These are phyloP conservation scores for Hypotaenidia okinawae DNA, from an alignment of 2,797 vertebrate species.

Conservation along the genomic window DNA sequence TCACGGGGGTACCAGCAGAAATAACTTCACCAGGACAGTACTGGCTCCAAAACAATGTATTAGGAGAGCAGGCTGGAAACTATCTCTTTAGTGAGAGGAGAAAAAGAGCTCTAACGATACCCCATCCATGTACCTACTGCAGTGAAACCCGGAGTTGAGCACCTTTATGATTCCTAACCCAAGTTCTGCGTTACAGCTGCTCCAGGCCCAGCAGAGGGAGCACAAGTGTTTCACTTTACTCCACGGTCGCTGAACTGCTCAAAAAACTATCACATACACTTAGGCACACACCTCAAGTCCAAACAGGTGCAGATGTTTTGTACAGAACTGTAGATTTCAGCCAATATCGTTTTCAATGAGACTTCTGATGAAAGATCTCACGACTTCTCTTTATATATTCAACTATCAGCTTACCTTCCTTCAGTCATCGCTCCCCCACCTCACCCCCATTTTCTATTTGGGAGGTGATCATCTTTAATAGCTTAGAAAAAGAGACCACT, in stretches of 20 bases:
- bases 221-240: neutral
- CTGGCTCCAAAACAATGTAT: neutral
- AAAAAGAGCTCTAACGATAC: neutral
- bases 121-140: neutral
- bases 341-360: neutral
- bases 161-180: neutral
- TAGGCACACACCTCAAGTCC: neutral
- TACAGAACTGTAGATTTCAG: neutral
- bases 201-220: constrained; percentile 47
- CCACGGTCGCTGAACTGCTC: neutral
- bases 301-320: neutral
- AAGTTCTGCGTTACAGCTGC: neutral
- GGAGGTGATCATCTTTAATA: neutral
- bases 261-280: neutral
- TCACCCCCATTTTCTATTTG: neutral
- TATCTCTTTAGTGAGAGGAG: neutral
- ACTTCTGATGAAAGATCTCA: neutral
- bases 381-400: neutral
- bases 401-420: neutral
- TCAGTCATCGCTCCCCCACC: neutral
- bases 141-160: neutral
- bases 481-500: neutral
- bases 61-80: neutral
- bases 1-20: neutral
- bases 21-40: neutral